Percentiles rank a stretch among this genome's conserved stretches.
phyloP scores from a whole-genome alignment of 2,797 vertebrate genomes.

The Pipistrellus pipistrellus region DNA sequence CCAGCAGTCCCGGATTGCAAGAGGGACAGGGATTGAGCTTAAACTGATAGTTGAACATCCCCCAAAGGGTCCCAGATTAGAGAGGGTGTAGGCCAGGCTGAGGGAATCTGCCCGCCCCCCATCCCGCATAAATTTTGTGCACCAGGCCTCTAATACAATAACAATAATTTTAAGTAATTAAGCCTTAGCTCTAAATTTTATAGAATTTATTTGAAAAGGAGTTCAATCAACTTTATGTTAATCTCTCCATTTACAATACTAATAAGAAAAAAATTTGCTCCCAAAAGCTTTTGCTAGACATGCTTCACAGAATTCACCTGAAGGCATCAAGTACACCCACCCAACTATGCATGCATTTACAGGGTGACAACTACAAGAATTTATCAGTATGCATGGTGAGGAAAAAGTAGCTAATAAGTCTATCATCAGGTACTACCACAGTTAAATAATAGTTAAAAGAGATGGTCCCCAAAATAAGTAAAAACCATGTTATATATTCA shows the following conservation, averaged over 20 bases:
- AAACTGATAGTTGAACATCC: too few relatives aligned
- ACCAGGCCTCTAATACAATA: neutral
- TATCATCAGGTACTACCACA: neutral
- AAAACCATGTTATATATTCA: neutral
- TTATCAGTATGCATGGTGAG: neutral
- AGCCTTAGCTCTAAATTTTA: conserved; percentile 10
- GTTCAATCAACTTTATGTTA: neutral
- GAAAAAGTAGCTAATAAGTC: neutral
- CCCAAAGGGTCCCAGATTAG: too few relatives aligned
- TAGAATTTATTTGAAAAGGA: neutral
- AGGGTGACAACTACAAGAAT: neutral
- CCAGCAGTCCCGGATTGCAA: too few relatives aligned
- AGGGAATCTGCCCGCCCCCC: too few relatives aligned
- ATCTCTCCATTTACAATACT: neutral
- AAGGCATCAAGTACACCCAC: neutral
- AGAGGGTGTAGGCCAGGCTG: too few relatives aligned
- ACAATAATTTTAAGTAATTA: neutral
- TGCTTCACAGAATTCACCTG: neutral
- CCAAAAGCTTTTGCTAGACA: neutral
- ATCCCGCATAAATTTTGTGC: too few relatives aligned
- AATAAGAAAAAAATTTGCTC: conserved; percentile 1
- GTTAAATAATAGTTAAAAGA: neutral
- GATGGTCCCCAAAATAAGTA: neutral
- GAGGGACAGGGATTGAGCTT: too few relatives aligned
- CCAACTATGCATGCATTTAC: neutral